A percentile compares a stretch with the other conserved stretches of the same genome.
phyloP scores from a whole-genome alignment of 2,797 vertebrate species.

The Euthynnus affinis region DNA sequence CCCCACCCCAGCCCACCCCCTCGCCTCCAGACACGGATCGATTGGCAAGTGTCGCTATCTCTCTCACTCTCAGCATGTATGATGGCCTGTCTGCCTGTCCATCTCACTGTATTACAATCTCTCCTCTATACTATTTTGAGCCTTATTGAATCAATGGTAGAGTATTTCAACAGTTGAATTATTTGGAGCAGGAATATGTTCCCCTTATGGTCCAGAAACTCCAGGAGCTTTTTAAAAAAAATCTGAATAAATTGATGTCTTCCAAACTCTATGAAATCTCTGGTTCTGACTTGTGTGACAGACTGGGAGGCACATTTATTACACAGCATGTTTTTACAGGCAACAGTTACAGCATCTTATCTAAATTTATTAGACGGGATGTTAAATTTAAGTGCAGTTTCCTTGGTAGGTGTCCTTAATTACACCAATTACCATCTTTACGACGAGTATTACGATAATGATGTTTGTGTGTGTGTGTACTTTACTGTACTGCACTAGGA shows the following conservation, averaged over 20 bases:
- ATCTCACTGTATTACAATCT: slow-evolving; percentile 37
- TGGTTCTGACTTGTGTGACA: not conserved
- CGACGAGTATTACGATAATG: slow-evolving; percentile 27
- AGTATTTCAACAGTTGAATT: not conserved
- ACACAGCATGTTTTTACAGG: not conserved
- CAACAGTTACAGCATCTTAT: not conserved
- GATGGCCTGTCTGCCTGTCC: slow-evolving; percentile 8
- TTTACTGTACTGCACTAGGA: slow-evolving; percentile 19
- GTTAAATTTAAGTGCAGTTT: slow-evolving; percentile 31
- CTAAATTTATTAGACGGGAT: not conserved
- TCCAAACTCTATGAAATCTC: slow-evolving; percentile 5
- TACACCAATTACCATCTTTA: slow-evolving; percentile 14
- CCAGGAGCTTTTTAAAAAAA: not conserved
- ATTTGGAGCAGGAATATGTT: slow-evolving; percentile 7
- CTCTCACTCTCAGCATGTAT: slow-evolving; percentile 31
- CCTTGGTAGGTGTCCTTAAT: slow-evolving; percentile 18
- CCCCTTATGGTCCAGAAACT: not conserved
- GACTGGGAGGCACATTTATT: slow-evolving; percentile 19
- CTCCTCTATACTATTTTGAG: slow-evolving; percentile 14
- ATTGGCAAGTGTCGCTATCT: slow-evolving; percentile 39
- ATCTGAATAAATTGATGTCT: not conserved
- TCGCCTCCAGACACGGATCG: slow-evolving; percentile 38
- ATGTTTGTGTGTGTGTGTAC: slow-evolving; percentile 3
- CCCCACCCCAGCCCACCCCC: not conserved
- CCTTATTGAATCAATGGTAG: slow-evolving; percentile 14